These are phyloP conservation scores for Bucco capensis DNA, from an alignment of 2,113 vertebrate species.

Conservation along the genomic window DNA sequence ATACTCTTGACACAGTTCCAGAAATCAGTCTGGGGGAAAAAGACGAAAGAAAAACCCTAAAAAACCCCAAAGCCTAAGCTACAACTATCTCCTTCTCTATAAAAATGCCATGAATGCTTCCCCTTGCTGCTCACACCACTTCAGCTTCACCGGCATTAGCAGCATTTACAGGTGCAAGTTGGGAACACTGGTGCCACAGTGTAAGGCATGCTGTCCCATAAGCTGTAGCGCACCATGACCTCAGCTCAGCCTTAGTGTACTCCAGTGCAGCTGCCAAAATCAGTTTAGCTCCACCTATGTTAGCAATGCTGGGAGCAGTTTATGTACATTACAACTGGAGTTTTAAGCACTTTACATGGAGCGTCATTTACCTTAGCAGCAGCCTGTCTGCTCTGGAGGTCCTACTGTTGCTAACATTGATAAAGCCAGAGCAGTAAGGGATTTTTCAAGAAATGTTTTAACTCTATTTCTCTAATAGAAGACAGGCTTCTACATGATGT, in stretches of 20 bases:
- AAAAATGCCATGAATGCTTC: not conserved
- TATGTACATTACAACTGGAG: not conserved
- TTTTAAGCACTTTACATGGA: not conserved
- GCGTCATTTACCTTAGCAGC: not conserved
- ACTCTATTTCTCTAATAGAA: not conserved
- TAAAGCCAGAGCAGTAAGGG: not conserved
- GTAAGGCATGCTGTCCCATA: accelerated
- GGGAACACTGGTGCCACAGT: not conserved
- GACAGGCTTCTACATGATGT: not conserved
- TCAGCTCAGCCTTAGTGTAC: not conserved
- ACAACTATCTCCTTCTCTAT: not conserved
- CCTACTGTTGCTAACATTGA: not conserved
- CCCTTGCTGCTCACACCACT: not conserved
- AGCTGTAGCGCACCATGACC: accelerated
- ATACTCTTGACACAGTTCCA: not conserved
- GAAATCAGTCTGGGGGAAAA: not conserved
- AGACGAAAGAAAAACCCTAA: not conserved
- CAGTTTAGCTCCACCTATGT: not conserved
- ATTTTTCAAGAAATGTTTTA: not conserved
- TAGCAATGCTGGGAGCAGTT: not conserved
- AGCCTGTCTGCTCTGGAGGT: not conserved
- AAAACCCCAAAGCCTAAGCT: not conserved
- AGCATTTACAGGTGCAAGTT: not conserved
- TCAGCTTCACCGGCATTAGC: not conserved
- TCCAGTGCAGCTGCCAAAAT: not conserved